phyloP scores from a whole-genome alignment of 2,888 invertebrate genomes.

The Nomada lathburiana region DNA sequence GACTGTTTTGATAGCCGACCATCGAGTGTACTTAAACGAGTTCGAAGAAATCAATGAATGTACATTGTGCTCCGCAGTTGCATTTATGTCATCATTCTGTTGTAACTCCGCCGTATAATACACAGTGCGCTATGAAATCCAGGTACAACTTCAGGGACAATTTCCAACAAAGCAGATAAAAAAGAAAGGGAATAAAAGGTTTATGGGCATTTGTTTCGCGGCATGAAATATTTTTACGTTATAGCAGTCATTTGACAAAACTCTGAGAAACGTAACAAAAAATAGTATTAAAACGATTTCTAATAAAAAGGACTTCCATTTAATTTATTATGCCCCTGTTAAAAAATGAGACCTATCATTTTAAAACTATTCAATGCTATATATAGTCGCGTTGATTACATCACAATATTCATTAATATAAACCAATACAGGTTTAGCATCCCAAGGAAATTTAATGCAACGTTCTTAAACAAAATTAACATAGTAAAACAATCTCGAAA shows the following conservation, averaged over 20 bases:
- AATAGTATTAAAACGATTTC: neutral
- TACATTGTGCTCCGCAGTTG: neutral
- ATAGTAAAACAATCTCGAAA: neutral
- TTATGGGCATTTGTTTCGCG: neutral
- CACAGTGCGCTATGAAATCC: neutral
- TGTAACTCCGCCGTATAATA: conserved; percentile 5
- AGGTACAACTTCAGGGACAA: conserved; percentile 8
- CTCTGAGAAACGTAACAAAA: neutral
- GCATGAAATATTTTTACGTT: neutral
- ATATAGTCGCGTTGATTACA: no score
- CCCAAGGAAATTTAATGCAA: no score
- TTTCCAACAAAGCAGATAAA: neutral
- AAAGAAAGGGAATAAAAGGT: conserved; percentile 3
- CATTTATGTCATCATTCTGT: neutral
- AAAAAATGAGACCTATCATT: no score
- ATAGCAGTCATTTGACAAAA: neutral
- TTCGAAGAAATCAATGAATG: neutral
- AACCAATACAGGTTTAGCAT: no score
- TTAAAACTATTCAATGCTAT: no score
- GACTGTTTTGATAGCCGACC: no score
- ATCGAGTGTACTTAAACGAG: neutral
- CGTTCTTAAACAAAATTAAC: neutral
- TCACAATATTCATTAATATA: no score
- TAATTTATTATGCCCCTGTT: neutral
- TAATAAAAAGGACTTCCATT: neutral